Base-by-base conservation (phyloP, 2,113 vertebrate genomes). In the Solea senegalensis region DNA sequence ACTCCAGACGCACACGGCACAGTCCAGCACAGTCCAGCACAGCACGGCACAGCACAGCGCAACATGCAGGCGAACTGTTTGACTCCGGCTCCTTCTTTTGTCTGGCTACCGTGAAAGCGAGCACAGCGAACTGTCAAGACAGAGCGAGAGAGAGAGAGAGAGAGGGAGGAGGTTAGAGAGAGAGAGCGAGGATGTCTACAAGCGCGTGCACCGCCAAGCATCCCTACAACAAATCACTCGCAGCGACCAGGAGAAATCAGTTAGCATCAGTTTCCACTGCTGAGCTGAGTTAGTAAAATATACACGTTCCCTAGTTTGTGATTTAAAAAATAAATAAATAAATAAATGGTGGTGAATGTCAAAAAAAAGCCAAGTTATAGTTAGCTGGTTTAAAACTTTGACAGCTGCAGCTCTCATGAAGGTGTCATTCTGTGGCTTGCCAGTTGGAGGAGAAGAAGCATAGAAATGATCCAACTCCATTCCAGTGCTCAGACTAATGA, bases 391-490 rank as follows among this genome's bases (percentile, higher is more conserved):
- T 4, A 81, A 90, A 88, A 74, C 80, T 88, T 65, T 76, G 74
- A 60, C 71, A 73, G 78, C 48, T 41, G 16, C 52, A 21, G 80
- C 60, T 75, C 45, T 51, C 8, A 41, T 44, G 39, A 56, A 79
- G 59, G 75, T 85, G 88, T 82, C 65, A 65, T 88, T 82, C 87
- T 75, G 61, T 9, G 55, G 48, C 0, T 77, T 74, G 83, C 86
- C 89, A 68, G 80, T 57, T 85, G 89, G 88, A 87, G 87, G 85
- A 80, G 80, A 78, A 87, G 86, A 88, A 64, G 83, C 76, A 69
- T 11, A n/a, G 46, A 80, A 66, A 83, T 84, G 0, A 82, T 53
- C 21, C 40, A n/a, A 21, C 68, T 49, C 56, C 68, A 28, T 26
- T 21, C 7, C 60, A 21, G 15, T 12, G 48, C 60, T 68, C 8